Evolutionary conservation across 1,140 invertebrate species (phyloP).

Genomic region (Gryon sp.): DNA sequence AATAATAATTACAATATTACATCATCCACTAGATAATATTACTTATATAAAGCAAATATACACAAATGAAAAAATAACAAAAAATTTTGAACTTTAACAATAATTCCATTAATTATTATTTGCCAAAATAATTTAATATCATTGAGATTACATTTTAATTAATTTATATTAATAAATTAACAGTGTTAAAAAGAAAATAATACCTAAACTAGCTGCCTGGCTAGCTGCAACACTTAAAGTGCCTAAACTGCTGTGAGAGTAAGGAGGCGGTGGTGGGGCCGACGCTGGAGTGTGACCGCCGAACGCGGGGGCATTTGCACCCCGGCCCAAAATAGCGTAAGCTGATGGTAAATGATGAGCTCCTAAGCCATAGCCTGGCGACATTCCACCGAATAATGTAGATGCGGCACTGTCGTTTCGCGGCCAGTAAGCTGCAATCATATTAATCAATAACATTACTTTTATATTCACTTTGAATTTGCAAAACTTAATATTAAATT

Average conservation of each 20-base stretch:
- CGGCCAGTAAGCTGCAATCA: conserved; percentile 84
- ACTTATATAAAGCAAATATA: no score
- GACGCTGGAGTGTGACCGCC: conserved; percentile 82
- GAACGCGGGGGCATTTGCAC: conserved; percentile 72
- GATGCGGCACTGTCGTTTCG: conserved; percentile 78
- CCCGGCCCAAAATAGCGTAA: conserved; percentile 76
- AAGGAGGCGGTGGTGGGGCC: conserved; percentile 78
- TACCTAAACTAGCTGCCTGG: conserved; percentile 87
- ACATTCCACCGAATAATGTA: conserved; percentile 80
- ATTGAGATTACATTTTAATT: no score
- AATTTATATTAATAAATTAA: no score
- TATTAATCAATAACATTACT: no score
- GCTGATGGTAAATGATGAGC: conserved; percentile 79
- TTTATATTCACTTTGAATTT: no score
- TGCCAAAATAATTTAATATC: no score
- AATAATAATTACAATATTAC: no score
- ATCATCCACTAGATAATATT: no score
- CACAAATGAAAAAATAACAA: no score
- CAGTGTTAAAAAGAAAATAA: no score
- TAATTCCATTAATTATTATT: no score
- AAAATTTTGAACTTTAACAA: conserved; percentile 68
- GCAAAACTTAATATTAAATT: no score
- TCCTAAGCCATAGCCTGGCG: conserved; percentile 80
- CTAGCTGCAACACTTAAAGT: conserved; percentile 89
- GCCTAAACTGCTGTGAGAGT: conserved; percentile 81